Conservation (phyloP, 2,888 invertebrate genomes). For the Drosophila bunnanda region DNA sequence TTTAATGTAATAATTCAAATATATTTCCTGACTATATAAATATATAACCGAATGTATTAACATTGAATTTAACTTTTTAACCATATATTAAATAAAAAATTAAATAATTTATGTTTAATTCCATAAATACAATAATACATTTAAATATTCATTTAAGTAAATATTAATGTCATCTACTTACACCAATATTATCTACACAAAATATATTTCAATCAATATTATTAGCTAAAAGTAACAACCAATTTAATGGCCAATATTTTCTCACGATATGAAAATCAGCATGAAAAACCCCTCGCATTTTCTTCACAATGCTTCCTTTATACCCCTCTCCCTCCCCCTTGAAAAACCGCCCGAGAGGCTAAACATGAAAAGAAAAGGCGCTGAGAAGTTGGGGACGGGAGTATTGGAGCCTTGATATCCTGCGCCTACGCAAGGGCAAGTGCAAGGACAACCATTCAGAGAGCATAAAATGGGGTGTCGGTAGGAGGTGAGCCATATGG, state of each 20-base stretch:
- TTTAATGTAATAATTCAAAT: no score
- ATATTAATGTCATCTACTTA: not conserved
- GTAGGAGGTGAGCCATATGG: slow-evolving; percentile 1
- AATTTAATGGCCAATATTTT: slow-evolving; percentile 6
- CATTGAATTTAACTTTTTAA: no score
- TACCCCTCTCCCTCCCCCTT: no score
- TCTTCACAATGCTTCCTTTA: slow-evolving; percentile 18
- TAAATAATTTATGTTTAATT: not conserved
- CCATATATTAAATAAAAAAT: no score
- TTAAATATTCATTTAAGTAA: not conserved
- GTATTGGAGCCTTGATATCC: slow-evolving; percentile 10
- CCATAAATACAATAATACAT: not conserved
- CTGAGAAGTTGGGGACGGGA: slow-evolving; percentile 2
- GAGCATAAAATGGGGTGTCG: not conserved
- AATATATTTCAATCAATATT: not conserved
- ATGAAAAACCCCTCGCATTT: not conserved
- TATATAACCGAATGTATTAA: no score
- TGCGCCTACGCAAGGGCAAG: slow-evolving; percentile 77
- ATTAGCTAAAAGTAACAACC: not conserved
- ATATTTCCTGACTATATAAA: no score
- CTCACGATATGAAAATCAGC: slow-evolving; percentile 1
- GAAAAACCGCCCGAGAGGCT: slow-evolving; percentile 39
- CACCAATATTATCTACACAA: not conserved
- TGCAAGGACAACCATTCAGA: slow-evolving; percentile 62
- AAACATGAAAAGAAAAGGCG: slow-evolving; percentile 51